Percentiles rank a stretch among this genome's conserved stretches.
These are phyloP conservation scores for Hydrotaea cyrtoneurina DNA, from an alignment of 2,888 invertebrate species.

Conservation along the genomic window DNA sequence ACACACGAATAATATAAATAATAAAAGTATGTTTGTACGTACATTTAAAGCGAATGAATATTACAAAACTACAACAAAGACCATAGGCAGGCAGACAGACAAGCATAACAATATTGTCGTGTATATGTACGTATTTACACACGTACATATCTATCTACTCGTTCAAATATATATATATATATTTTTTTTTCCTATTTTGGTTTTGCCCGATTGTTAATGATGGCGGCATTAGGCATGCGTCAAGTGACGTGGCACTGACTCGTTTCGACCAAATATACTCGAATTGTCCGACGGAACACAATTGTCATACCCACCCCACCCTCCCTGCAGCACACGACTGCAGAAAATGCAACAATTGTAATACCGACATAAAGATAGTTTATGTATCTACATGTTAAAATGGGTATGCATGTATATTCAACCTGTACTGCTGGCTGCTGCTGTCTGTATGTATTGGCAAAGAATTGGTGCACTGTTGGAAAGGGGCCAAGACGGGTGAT, in stretches of 20 bases:
- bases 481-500: background rate
- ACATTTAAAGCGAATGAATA: background rate
- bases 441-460: too few relatives aligned
- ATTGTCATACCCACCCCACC: background rate
- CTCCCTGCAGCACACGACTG: background rate
- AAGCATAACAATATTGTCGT: constrained; percentile 21
- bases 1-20: background rate
- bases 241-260: constrained; percentile 49
- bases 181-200: background rate
- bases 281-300: constrained; percentile 5
- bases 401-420: too few relatives aligned
- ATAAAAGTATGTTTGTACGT: background rate
- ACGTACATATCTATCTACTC: too few relatives aligned
- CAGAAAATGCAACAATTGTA: constrained; percentile 39
- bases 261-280: constrained; percentile 17
- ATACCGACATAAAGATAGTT: background rate
- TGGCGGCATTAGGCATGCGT: constrained; percentile 52
- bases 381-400: too few relatives aligned
- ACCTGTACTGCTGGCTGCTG: too few relatives aligned
- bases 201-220: constrained; percentile 7
- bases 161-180: too few relatives aligned
- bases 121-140: background rate
- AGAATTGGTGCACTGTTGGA: too few relatives aligned
- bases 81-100: background rate
- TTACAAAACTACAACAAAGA: constrained; percentile 11